These are phyloP conservation scores for Rynchops niger DNA, from an alignment of 2,113 vertebrate species.

Conservation along the genomic window DNA sequence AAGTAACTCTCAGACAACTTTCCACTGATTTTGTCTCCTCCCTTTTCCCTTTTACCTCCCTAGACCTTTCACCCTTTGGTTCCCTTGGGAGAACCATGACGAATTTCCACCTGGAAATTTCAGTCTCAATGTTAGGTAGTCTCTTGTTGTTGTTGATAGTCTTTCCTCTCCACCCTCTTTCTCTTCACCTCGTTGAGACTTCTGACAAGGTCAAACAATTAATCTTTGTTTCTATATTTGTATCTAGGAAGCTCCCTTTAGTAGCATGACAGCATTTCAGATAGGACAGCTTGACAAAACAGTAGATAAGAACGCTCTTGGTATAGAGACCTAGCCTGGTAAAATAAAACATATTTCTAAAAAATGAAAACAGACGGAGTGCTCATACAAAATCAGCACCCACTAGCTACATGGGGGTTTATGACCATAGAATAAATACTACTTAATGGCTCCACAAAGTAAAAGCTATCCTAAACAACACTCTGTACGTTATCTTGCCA, in stretches of 20 bases:
- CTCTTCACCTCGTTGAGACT: slow-evolving; percentile 5
- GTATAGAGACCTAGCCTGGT: neutral
- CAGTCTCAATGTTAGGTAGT: neutral
- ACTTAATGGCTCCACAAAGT: neutral
- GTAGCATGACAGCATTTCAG: neutral
- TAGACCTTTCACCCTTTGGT: neutral
- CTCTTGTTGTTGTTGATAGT: neutral
- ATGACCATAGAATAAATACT: neutral
- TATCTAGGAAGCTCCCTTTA: neutral
- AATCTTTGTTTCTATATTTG: slow-evolving; percentile 26
- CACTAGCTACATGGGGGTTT: neutral
- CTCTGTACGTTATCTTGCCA: neutral
- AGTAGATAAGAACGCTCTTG: neutral
- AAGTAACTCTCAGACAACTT: neutral
- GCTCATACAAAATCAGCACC: neutral
- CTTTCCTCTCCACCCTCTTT: slow-evolving; percentile 34
- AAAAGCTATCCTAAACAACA: neutral
- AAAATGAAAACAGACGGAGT: neutral
- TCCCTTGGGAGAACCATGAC: slow-evolving; percentile 8
- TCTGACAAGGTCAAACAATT: slow-evolving; percentile 41
- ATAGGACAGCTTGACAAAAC: neutral
- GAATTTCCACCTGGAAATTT: slow-evolving; percentile 36
- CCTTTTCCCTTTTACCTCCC: slow-evolving; percentile 11
- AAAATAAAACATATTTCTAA: neutral
- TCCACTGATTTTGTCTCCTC: neutral